phyloP scores from a whole-genome alignment of 2,113 vertebrate genomes.

The Eclectus roratus region DNA sequence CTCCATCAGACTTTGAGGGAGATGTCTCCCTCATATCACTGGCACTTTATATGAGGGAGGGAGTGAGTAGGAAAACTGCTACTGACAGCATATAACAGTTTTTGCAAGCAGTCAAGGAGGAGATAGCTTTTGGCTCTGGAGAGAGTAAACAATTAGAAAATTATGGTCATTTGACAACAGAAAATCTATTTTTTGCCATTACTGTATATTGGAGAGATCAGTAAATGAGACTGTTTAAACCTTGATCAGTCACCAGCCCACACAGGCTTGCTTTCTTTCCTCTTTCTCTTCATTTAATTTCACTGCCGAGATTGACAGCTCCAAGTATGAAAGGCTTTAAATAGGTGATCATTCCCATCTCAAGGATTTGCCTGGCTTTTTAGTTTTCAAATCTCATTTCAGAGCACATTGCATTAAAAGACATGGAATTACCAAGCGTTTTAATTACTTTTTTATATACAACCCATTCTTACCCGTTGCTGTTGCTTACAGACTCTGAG shows the following conservation, averaged over 20 bases:
- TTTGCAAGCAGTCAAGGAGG: slow-evolving; percentile 2
- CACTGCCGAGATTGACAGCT: slow-evolving; percentile 21
- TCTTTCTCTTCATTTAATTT: slow-evolving; percentile 25
- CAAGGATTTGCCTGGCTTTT: slow-evolving; percentile 25
- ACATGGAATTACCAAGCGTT: slow-evolving; percentile 14
- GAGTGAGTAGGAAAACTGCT: background rate
- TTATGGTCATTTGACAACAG: slow-evolving; percentile 31
- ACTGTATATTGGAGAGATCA: background rate
- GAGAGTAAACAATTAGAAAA: slow-evolving; percentile 38
- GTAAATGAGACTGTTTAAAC: slow-evolving; percentile 33
- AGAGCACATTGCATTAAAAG: slow-evolving; percentile 11
- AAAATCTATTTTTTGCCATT: slow-evolving; percentile 31
- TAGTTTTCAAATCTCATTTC: slow-evolving; percentile 35
- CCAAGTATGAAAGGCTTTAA: slow-evolving; percentile 27
- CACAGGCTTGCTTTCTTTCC: slow-evolving; percentile 29
- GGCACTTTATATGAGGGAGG: background rate
- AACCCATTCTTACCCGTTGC: background rate
- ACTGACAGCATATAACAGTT: background rate
- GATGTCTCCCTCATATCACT: background rate
- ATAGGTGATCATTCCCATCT: slow-evolving; percentile 7
- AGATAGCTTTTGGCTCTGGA: background rate
- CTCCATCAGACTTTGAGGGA: background rate
- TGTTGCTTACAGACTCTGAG: background rate
- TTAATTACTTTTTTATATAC: slow-evolving; percentile 30
- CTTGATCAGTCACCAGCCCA: slow-evolving; percentile 12